A percentile compares a stretch with the other conserved stretches of the same genome.
These are phyloP conservation scores for Drosophila neocordata DNA, from an alignment of 1,140 invertebrate species.

Conservation along the genomic window DNA sequence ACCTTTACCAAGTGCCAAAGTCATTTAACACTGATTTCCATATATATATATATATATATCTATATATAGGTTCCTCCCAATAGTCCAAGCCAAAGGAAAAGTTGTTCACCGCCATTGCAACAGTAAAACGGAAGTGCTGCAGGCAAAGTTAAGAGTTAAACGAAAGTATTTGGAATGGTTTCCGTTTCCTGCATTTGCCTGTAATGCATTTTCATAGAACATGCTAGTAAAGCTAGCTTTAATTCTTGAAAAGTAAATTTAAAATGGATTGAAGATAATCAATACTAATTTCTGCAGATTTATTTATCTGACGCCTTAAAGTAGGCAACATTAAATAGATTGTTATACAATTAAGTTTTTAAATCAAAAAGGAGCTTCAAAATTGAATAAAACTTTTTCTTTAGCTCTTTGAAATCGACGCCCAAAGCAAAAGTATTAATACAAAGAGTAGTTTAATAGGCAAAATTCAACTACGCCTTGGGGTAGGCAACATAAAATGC, in stretches of 20 bases:
- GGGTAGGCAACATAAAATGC: slow-evolving; percentile 13
- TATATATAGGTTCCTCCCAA: not conserved
- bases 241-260: not conserved
- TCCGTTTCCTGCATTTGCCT: slow-evolving; percentile 44
- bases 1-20: slow-evolving; percentile 18
- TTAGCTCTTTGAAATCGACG: not conserved
- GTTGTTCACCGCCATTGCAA: slow-evolving; percentile 26
- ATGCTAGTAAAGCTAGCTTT: slow-evolving; percentile 21
- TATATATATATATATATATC: not conserved
- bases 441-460: not conserved
- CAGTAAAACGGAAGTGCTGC: slow-evolving; percentile 38
- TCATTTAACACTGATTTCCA: slow-evolving; percentile 38
- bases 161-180: slow-evolving; percentile 44
- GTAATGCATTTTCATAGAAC: slow-evolving; percentile 44
- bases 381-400: not conserved
- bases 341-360: too few species aligned
- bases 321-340: slow-evolving; percentile 41
- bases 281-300: too few species aligned
- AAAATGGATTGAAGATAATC: too few species aligned
- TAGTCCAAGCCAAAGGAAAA: slow-evolving; percentile 7
- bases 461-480: not conserved
- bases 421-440: too few species aligned
- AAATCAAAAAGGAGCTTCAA: not conserved
- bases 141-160: not conserved
- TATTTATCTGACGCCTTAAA: slow-evolving; percentile 37